These are phyloP conservation scores for Phocides pigmalion DNA, from an alignment of 1,140 invertebrate genomes.

Conservation along the genomic window DNA sequence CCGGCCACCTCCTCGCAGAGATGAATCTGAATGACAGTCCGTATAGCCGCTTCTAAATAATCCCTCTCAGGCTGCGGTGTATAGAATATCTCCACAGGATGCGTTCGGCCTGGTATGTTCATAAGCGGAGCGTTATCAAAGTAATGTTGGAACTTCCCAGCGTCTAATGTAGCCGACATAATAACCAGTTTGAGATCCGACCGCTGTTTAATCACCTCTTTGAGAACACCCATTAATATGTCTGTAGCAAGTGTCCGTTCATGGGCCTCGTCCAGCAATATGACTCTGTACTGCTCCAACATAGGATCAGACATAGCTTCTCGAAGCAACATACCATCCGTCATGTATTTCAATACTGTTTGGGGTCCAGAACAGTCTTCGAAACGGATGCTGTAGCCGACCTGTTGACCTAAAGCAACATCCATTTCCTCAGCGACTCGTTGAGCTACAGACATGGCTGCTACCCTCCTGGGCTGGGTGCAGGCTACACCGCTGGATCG, in stretches of 20 bases:
- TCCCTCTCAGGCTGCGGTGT: conserved; percentile 99
- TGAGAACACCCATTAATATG: conserved; percentile 98
- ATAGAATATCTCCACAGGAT: conserved; percentile 95
- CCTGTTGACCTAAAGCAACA: conserved; percentile 92
- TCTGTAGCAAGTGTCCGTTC: conserved; percentile 98
- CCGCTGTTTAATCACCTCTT: conserved; percentile 98
- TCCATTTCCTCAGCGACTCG: conserved; percentile 99
- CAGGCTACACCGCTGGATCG: conserved; percentile 94
- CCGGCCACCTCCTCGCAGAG: conserved; percentile 98
- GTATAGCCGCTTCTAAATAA: conserved; percentile 98
- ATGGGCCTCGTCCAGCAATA: conserved; percentile 99
- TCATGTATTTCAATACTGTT: conserved; percentile 98
- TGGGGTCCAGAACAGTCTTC: conserved; percentile 99
- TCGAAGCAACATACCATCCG: conserved; percentile 99
- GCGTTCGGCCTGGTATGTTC: conserved; percentile 92
- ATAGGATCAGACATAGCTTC: conserved; percentile 99
- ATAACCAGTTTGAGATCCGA: conserved; percentile 98
- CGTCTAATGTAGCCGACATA: conserved; percentile 99
- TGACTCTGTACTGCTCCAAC: conserved; percentile 97
- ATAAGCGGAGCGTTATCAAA: conserved; percentile 99
- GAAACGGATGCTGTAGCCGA: conserved; percentile 99
- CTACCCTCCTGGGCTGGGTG: conserved; percentile 98
- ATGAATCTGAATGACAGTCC: conserved; percentile 99
- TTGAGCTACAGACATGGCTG: conserved; percentile 99
- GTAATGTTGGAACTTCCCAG: conserved; percentile 99